Evolutionary conservation across 2,113 vertebrate species (phyloP).

Genomic region (Amblyopsis rosae): DNA sequence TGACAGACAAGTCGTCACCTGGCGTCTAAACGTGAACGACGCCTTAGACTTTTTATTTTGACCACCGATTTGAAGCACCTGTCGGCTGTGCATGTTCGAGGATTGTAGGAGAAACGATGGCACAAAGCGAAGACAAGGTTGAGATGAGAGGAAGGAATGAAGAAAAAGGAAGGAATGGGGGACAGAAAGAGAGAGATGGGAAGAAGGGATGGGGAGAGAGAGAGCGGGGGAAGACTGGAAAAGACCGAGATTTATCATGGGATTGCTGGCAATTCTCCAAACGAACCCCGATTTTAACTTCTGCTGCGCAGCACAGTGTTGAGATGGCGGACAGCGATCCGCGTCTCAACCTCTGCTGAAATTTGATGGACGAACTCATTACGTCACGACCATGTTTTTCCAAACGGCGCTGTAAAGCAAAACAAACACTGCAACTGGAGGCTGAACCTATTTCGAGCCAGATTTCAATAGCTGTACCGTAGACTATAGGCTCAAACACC

Average conservation of each 20-base stretch:
- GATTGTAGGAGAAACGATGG: constrained; percentile 75
- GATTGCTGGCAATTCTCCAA: constrained; percentile 86
- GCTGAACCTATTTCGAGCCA: constrained; percentile 70
- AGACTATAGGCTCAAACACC: constrained; percentile 55
- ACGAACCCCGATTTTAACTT: constrained; percentile 77
- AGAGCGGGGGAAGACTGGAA: constrained; percentile 30
- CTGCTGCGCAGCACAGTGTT: constrained; percentile 65
- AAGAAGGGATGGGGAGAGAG: constrained; percentile 10
- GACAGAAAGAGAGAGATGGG: constrained; percentile 2
- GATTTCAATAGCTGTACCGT: constrained; percentile 78
- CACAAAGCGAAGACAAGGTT: constrained; percentile 69
- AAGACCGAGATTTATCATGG: constrained; percentile 76
- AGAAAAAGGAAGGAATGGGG: neutral
- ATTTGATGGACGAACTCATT: constrained; percentile 75
- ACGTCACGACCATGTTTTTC: constrained; percentile 69
- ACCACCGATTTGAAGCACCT: constrained; percentile 88
- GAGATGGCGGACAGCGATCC: constrained; percentile 65
- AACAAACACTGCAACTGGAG: constrained; percentile 67
- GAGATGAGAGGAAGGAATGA: constrained; percentile 34
- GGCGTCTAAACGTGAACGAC: constrained; percentile 86
- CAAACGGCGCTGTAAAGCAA: constrained; percentile 72
- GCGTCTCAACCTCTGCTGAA: constrained; percentile 69
- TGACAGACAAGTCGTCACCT: constrained; percentile 95
- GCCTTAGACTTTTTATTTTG: constrained; percentile 83
- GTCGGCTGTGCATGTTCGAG: constrained; percentile 87